phyloP scores from a whole-genome alignment of 2,797 vertebrate genomes.

The Mastacembelus armatus region DNA sequence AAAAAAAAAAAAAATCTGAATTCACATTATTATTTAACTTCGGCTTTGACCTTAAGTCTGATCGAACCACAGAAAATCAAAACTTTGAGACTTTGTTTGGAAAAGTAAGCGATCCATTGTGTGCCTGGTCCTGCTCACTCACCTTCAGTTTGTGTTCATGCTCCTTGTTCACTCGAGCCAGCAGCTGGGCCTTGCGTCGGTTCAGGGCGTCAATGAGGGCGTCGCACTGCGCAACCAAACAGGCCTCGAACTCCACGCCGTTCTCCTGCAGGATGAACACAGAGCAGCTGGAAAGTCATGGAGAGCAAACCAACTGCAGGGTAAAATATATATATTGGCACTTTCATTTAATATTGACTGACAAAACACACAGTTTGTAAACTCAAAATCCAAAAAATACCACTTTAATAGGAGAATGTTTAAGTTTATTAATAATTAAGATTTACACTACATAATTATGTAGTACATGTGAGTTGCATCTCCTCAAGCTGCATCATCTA shows the following conservation, averaged over 20 bases:
- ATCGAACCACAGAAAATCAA: too few relatives aligned
- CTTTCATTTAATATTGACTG: not conserved
- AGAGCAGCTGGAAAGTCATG: conserved; percentile 25
- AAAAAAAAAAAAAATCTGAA: too few relatives aligned
- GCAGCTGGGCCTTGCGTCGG: conserved; percentile 95
- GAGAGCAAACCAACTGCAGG: not conserved
- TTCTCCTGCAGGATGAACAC: conserved; percentile 87
- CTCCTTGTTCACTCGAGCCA: conserved; percentile 95
- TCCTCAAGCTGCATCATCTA: not conserved
- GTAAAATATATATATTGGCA: not conserved
- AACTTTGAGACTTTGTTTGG: not conserved
- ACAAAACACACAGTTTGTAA: too few relatives aligned
- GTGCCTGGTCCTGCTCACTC: conserved; percentile 45
- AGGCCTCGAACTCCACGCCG: conserved; percentile 97
- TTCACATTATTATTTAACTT: not conserved
- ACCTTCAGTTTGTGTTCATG: conserved; percentile 98
- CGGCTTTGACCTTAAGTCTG: not conserved
- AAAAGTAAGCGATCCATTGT: not conserved
- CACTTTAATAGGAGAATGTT: too few relatives aligned
- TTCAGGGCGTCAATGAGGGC: conserved; percentile 97
- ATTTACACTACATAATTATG: too few relatives aligned
- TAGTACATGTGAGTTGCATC: too few relatives aligned
- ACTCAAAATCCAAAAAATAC: too few relatives aligned
- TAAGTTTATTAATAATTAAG: too few relatives aligned
- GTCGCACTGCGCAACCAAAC: conserved; percentile 97